A percentile compares a stretch with the other conserved stretches of the same genome.
phyloP scores from a whole-genome alignment of 2,113 vertebrate genomes.

The Thermophis baileyi region DNA sequence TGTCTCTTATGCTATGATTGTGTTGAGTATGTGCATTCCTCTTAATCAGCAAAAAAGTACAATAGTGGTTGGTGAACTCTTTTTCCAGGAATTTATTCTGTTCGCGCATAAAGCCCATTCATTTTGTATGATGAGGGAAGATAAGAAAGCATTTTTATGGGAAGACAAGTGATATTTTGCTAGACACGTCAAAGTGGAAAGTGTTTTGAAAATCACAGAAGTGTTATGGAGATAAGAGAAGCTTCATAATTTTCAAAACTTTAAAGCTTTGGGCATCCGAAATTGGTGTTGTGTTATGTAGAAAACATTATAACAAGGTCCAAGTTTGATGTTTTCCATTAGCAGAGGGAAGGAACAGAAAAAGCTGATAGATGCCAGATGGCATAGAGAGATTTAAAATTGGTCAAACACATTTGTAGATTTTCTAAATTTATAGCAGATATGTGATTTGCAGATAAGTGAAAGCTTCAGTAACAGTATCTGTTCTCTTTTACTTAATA shows the following conservation, averaged over 20 bases:
- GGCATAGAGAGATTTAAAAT: constrained; percentile 53
- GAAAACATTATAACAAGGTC: constrained; percentile 48
- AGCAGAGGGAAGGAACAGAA: constrained; percentile 50
- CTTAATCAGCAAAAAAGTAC: background rate
- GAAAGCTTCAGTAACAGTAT: constrained; percentile 42
- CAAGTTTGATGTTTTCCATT: constrained; percentile 62
- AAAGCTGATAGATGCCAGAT: constrained; percentile 66
- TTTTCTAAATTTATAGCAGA: constrained; percentile 55
- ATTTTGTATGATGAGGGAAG: background rate
- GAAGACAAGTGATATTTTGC: constrained; percentile 9
- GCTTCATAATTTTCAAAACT: constrained; percentile 42
- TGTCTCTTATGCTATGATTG: background rate
- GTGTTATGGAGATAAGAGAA: constrained; percentile 29
- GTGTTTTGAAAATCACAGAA: constrained; percentile 16
- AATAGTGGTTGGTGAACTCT: too few relatives aligned
- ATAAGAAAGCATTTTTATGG: constrained; percentile 3
- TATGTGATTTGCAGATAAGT: constrained; percentile 54
- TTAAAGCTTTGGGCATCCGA: constrained; percentile 47
- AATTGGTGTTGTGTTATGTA: constrained; percentile 24
- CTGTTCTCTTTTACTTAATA: constrained; percentile 29
- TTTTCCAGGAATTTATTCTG: background rate
- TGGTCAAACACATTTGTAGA: constrained; percentile 53
- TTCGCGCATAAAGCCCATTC: background rate
- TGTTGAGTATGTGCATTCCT: background rate
- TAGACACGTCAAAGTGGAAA: background rate